phyloP scores from a whole-genome alignment of 2,113 vertebrate species.

The Sakesphorus luctuosus region DNA sequence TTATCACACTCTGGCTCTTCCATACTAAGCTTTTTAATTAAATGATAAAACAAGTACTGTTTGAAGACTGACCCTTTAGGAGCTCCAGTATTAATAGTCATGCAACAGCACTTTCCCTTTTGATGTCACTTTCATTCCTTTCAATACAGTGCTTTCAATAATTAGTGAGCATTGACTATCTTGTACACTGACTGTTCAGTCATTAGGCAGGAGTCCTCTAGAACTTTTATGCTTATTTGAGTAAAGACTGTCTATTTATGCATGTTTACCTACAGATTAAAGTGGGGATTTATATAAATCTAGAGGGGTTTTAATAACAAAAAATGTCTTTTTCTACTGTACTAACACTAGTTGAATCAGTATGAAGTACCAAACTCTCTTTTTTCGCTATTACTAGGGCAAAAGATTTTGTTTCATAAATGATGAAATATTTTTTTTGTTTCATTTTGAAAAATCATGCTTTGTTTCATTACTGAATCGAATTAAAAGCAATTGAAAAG shows the following conservation, averaged over 20 bases:
- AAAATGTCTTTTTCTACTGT: background rate
- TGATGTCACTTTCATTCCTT: background rate
- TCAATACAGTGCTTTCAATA: background rate
- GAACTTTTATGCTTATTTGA: background rate
- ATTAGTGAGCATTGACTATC: background rate
- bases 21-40: background rate
- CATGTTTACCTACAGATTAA: background rate
- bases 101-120: background rate
- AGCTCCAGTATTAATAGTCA: background rate
- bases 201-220: background rate
- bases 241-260: background rate
- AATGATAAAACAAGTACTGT: background rate
- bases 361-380: background rate
- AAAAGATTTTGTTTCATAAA: background rate
- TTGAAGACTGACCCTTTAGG: background rate
- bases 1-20: background rate
- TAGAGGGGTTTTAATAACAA: background rate
- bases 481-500: background rate
- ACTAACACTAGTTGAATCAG: background rate
- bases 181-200: background rate
- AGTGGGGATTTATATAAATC: background rate
- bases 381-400: background rate
- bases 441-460: background rate
- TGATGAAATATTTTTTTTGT: background rate
- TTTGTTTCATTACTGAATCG: background rate